phyloP scores from a whole-genome alignment of 2,797 vertebrate genomes.

The Trachurus trachurus region DNA sequence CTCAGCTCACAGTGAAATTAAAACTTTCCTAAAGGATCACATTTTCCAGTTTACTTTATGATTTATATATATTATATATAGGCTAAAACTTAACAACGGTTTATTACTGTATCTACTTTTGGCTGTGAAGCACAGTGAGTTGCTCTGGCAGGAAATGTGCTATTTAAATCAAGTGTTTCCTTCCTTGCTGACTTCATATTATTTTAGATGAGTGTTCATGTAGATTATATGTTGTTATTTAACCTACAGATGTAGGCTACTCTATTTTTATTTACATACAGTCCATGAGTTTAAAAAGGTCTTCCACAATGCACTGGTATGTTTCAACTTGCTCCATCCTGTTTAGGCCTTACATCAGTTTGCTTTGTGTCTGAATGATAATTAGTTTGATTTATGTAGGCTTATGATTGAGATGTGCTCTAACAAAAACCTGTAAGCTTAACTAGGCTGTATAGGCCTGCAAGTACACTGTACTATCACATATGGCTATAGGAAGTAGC shows the following conservation, averaged over 20 bases:
- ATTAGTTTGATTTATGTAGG: neutral
- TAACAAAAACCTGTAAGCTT: neutral
- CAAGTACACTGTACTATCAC: neutral
- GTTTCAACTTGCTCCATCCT: slow-evolving; percentile 11
- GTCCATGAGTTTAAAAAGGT: neutral
- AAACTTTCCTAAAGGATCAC: neutral
- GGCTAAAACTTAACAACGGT: neutral
- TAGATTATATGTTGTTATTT: neutral
- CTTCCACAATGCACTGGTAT: neutral
- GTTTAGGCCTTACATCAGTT: neutral
- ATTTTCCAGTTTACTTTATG: neutral
- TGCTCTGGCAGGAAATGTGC: no score
- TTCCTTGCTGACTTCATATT: neutral
- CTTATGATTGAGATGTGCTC: neutral
- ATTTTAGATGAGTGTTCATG: neutral
- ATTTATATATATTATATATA: neutral
- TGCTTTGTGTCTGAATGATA: neutral
- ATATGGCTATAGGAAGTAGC: neutral
- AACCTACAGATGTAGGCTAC: neutral
- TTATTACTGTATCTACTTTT: neutral
- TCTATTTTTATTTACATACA: neutral
- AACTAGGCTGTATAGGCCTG: neutral
- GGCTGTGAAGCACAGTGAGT: no score
- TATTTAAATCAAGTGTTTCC: no score
- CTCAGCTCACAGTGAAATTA: neutral